Percentiles rank a stretch among this genome's conserved stretches.
These are phyloP conservation scores for Saccopteryx bilineata DNA, from an alignment of 2,113 vertebrate species.

Conservation along the genomic window DNA sequence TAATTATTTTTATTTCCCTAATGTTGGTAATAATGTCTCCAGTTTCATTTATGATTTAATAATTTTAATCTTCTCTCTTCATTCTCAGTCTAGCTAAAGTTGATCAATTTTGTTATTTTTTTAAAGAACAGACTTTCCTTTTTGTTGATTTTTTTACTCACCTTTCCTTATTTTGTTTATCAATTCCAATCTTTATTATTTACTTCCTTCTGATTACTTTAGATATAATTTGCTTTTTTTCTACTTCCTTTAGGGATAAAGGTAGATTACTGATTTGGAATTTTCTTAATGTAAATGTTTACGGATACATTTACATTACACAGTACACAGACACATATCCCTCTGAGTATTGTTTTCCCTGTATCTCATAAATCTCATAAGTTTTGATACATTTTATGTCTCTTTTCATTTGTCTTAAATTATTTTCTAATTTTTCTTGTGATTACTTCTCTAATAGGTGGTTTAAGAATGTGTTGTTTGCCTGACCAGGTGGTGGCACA, in stretches of 20 bases:
- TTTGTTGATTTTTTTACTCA: neutral
- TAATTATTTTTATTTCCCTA: neutral
- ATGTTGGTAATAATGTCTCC: neutral
- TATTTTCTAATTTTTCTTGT: neutral
- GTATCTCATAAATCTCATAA: neutral
- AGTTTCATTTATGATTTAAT: neutral
- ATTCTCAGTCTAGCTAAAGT: neutral
- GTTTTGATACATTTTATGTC: neutral
- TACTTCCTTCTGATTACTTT: neutral
- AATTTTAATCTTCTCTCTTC: neutral
- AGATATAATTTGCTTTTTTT: neutral
- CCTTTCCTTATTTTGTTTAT: neutral
- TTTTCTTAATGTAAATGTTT: neutral
- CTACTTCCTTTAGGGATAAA: neutral
- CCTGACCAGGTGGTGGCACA: no score
- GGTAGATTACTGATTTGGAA: neutral
- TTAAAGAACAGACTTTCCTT: neutral
- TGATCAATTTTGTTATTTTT: neutral
- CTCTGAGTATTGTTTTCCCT: neutral
- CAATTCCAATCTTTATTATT: neutral
- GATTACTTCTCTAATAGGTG: neutral
- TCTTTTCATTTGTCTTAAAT: neutral
- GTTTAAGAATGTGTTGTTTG: neutral
- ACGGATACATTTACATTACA: neutral
- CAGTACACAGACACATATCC: neutral